phyloP scores from a whole-genome alignment of 92 coral and sea anemone species.

The Hydrozoanthus gracilis region DNA sequence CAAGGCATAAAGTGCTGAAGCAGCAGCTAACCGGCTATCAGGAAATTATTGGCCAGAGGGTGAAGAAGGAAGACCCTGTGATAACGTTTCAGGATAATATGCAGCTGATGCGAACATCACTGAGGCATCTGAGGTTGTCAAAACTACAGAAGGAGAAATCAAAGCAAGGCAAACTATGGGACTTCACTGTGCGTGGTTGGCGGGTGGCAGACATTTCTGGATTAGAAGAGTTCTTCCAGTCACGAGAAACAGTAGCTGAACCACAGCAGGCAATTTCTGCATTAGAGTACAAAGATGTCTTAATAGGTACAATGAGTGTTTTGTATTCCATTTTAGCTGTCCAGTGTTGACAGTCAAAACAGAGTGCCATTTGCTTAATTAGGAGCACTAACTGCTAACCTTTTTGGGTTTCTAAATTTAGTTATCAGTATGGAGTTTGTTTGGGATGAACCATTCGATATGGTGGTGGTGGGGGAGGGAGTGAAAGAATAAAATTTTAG shows the following conservation, averaged over 20 bases:
- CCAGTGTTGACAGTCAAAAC: not conserved
- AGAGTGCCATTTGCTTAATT: not conserved
- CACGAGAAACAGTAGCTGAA: conserved; percentile 14
- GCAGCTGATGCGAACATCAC: conserved; percentile 39
- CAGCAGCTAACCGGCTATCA: conserved; percentile 34
- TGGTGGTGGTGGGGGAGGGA: not conserved
- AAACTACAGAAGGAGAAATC: conserved; percentile 39
- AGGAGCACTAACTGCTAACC: not conserved
- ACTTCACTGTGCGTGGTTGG: conserved; percentile 52
- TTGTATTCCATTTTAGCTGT: conserved; percentile 2
- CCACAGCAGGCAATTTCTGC: conserved; percentile 23
- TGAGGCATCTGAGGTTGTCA: conserved; percentile 43
- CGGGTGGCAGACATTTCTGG: conserved; percentile 32
- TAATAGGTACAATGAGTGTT: conserved; percentile 24
- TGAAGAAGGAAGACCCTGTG: conserved; percentile 7
- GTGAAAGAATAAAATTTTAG: not conserved
- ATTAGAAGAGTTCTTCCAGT: conserved; percentile 15
- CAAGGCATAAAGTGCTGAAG: conserved; percentile 7
- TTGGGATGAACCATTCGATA: conserved; percentile 3
- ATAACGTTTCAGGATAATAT: conserved; percentile 52
- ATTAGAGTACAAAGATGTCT: conserved; percentile 36
- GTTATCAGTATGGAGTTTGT: not conserved
- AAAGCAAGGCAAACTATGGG: conserved; percentile 56
- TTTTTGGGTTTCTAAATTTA: not conserved
- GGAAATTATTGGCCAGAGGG: conserved; percentile 26